Conservation (phyloP, 2,113 vertebrate genomes). For the Cygnus buccinator region DNA sequence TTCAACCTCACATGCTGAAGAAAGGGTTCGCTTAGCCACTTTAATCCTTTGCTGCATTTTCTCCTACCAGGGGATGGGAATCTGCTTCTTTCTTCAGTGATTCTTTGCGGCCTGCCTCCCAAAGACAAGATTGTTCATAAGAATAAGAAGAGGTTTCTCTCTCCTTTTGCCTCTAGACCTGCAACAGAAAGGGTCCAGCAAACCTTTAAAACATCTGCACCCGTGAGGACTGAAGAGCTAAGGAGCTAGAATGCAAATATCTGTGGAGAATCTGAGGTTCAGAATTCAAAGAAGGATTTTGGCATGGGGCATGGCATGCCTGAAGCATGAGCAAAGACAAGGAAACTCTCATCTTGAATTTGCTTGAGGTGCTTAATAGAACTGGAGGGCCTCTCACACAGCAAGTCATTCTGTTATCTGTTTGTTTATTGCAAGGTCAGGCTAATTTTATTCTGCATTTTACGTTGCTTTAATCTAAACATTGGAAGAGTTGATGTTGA, state of each 20-base stretch:
- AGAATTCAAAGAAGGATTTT: constrained; percentile 49
- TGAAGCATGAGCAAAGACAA: constrained; percentile 66
- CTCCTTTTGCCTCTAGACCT: background rate
- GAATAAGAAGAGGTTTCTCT: background rate
- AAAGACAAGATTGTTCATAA: background rate
- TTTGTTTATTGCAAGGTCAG: constrained; percentile 54
- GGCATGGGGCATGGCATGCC: constrained; percentile 42
- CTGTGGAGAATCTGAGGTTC: constrained; percentile 48
- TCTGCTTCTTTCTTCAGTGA: background rate
- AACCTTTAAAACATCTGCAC: background rate
- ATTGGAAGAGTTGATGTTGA: constrained; percentile 20
- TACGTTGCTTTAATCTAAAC: constrained; percentile 30
- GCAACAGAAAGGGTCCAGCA: background rate
- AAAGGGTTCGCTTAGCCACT: background rate
- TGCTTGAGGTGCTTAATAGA: constrained; percentile 27
- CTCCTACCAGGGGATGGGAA: background rate
- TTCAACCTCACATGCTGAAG: background rate
- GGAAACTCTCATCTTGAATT: background rate
- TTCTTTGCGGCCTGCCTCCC: background rate
- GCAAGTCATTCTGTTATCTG: constrained; percentile 62
- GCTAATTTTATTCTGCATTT: constrained; percentile 38
- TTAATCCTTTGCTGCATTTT: constrained; percentile 4
- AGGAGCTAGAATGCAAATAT: background rate
- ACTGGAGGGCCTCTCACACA: constrained; percentile 54
- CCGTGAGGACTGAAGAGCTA: background rate